Conservation (phyloP, 23 tunicate genomes). For the Trididemnum clinides region DNA sequence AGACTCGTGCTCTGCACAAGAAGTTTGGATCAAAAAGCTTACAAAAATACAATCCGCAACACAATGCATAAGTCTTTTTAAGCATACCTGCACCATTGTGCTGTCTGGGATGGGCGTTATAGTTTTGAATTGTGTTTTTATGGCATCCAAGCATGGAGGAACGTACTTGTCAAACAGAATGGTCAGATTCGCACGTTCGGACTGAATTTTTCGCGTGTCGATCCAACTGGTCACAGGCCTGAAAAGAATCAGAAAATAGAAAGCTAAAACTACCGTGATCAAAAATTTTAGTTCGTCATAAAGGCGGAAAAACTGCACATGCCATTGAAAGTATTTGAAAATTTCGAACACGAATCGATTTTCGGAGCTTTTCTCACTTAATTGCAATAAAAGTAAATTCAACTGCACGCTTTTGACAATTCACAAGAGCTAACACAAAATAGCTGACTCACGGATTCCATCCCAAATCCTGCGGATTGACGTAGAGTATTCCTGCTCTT, state of each 20-base stretch:
- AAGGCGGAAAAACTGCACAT: too few relatives aligned
- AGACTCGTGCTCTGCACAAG: too few relatives aligned
- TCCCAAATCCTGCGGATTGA: slow-evolving; percentile 89
- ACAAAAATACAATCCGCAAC: neutral
- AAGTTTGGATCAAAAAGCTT: too few relatives aligned
- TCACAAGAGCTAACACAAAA: too few relatives aligned
- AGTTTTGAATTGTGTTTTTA: slow-evolving; percentile 79
- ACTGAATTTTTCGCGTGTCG: slow-evolving; percentile 75
- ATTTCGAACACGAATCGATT: too few relatives aligned
- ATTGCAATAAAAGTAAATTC: too few relatives aligned
- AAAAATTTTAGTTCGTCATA: too few relatives aligned
- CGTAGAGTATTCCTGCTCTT: slow-evolving; percentile 88
- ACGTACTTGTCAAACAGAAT: slow-evolving; percentile 87
- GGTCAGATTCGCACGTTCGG: slow-evolving; percentile 89
- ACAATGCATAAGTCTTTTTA: neutral
- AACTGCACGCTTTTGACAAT: too few relatives aligned
- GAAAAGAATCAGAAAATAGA: too few relatives aligned
- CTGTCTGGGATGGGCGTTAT: slow-evolving; percentile 89
- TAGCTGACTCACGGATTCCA: slow-evolving; percentile 91
- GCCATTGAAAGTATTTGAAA: too few relatives aligned
- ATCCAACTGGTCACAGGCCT: slow-evolving; percentile 96
- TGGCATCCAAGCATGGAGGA: slow-evolving; percentile 88
- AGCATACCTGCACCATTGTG: slow-evolving; percentile 86
- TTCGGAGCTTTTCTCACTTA: too few relatives aligned
- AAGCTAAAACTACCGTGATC: too few relatives aligned